phyloP scores from a whole-genome alignment of 1,140 invertebrate genomes.

The Lepidostoma basale region DNA sequence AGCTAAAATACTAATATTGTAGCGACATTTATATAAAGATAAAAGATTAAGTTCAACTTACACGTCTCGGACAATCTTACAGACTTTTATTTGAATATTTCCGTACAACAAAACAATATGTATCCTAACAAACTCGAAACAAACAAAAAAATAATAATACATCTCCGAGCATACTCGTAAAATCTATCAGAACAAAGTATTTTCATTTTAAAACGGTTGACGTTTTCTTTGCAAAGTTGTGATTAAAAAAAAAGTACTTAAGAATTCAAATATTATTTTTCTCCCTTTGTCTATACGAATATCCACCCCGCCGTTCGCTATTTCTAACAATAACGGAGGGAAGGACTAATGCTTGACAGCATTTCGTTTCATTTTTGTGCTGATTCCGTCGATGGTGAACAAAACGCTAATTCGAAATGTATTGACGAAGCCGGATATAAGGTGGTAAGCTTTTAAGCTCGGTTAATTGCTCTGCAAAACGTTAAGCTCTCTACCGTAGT shows the following conservation, averaged over 20 bases:
- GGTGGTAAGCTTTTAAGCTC: constrained; percentile 2
- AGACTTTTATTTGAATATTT: too few species aligned
- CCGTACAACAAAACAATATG: too few species aligned
- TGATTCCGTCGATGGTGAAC: background rate
- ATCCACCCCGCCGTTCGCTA: background rate
- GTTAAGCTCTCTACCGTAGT: too few species aligned
- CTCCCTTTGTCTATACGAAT: background rate
- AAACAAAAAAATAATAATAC: too few species aligned
- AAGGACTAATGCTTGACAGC: constrained; percentile 7
- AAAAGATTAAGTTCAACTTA: too few species aligned
- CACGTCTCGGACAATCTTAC: too few species aligned
- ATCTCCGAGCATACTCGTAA: background rate
- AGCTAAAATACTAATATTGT: too few species aligned
- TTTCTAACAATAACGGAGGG: background rate
- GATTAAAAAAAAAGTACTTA: constrained; percentile 13
- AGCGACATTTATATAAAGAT: too few species aligned
- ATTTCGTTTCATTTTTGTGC: background rate
- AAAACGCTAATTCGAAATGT: background rate
- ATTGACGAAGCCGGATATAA: background rate
- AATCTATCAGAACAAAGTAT: background rate
- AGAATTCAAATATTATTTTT: constrained; percentile 17
- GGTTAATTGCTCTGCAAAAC: too few species aligned
- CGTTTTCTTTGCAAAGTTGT: constrained; percentile 7
- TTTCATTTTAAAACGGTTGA: background rate
- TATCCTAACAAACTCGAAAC: too few species aligned